Conservation (phyloP, 2,113 vertebrate genomes). For the Myotis davidii region DNA sequence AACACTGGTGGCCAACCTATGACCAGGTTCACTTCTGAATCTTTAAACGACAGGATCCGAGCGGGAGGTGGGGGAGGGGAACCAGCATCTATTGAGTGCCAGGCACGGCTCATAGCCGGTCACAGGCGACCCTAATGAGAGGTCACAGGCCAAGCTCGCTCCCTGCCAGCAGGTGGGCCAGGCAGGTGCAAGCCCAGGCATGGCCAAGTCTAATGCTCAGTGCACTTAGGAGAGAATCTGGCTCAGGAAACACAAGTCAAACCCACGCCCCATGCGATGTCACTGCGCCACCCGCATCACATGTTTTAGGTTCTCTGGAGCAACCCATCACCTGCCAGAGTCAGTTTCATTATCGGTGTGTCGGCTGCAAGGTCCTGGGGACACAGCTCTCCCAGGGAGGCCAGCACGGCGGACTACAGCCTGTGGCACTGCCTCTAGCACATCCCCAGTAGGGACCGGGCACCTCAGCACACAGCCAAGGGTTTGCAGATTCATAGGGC, state of each 20-base stretch:
- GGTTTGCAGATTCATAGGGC: rapidly evolving
- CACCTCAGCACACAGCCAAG: rapidly evolving
- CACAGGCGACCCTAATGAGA: not conserved
- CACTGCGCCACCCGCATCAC: rapidly evolving
- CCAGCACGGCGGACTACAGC: not conserved
- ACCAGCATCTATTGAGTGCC: not conserved
- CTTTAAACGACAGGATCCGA: not conserved
- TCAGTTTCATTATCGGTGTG: rapidly evolving
- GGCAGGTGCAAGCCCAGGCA: not conserved
- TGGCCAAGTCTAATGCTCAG: not conserved
- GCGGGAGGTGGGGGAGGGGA: not conserved
- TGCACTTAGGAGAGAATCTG: not conserved
- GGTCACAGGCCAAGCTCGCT: not conserved
- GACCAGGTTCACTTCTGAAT: not conserved
- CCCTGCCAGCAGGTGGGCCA: not conserved
- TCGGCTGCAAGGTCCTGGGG: not conserved
- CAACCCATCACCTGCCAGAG: not conserved
- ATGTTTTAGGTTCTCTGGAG: not conserved
- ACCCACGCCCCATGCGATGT: rapidly evolving
- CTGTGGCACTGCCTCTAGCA: too few relatives aligned
- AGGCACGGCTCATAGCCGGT: not conserved
- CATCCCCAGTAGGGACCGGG: rapidly evolving
- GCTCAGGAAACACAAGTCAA: not conserved
- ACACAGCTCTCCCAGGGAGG: not conserved
- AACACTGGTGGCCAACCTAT: not conserved